Conservation (phyloP, 2,888 invertebrate species). For the Bugulina stolonifera region DNA sequence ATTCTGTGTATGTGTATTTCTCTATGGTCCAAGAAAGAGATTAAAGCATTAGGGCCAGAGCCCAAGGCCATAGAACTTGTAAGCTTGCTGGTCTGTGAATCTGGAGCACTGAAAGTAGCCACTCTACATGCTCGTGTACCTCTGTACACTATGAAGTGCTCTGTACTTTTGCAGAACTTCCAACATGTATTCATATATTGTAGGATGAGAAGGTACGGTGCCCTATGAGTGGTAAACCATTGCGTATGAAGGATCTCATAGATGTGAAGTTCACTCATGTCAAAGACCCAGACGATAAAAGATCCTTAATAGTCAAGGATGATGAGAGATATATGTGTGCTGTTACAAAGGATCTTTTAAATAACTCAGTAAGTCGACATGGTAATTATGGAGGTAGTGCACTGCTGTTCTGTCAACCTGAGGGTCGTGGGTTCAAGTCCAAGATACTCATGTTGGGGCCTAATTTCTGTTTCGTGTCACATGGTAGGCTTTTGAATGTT, state of each 20-base stretch:
- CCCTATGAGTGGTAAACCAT: conserved; percentile 75
- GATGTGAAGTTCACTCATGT: conserved; percentile 82
- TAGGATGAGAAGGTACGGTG: conserved; percentile 70
- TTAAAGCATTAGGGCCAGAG: no score
- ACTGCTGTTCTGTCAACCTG: neutral
- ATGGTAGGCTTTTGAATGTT: no score
- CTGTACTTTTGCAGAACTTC: neutral
- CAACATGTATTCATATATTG: neutral
- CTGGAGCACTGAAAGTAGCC: neutral
- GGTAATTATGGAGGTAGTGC: no score
- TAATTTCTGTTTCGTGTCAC: no score
- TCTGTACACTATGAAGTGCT: neutral
- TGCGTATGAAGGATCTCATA: conserved; percentile 86
- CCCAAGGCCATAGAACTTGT: no score
- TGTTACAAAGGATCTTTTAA: conserved; percentile 88
- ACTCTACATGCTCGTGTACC: neutral
- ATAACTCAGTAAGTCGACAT: conserved; percentile 62
- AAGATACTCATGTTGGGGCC: no score
- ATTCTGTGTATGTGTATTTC: no score
- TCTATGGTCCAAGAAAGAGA: no score
- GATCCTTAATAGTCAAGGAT: conserved; percentile 78
- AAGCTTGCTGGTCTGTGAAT: no score
- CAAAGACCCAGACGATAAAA: conserved; percentile 78
- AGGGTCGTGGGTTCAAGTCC: no score
- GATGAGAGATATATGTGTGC: conserved; percentile 91